These are phyloP conservation scores for Irena cyanogastra DNA, from an alignment of 2,113 vertebrate genomes.

Conservation along the genomic window DNA sequence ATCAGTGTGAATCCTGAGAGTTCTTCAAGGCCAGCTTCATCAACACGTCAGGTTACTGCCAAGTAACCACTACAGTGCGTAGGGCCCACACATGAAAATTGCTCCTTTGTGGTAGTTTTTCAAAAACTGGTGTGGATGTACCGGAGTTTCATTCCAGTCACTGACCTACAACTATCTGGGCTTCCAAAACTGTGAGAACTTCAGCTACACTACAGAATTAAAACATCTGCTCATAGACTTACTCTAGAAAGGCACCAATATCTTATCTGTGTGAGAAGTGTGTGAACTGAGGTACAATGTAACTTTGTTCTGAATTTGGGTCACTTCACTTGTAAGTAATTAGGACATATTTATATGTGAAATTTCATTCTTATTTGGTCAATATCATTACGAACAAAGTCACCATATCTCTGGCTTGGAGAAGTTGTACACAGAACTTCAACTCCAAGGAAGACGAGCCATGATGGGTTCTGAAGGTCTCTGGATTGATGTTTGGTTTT, in stretches of 20 bases:
- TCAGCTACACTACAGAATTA: not conserved
- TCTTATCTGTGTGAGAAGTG: accelerated
- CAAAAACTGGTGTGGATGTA: not conserved
- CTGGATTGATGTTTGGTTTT: not conserved
- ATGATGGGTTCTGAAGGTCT: not conserved
- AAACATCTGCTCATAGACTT: not conserved
- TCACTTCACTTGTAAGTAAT: not conserved
- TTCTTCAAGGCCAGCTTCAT: not conserved
- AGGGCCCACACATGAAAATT: accelerated
- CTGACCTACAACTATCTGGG: not conserved
- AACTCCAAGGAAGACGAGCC: not conserved
- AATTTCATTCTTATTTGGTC: not conserved
- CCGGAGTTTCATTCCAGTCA: not conserved
- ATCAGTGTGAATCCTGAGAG: not conserved
- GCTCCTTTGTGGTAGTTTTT: not conserved
- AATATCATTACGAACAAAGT: not conserved
- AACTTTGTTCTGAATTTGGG: not conserved
- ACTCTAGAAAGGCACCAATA: not conserved
- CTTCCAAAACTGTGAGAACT: not conserved
- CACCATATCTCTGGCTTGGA: not conserved
- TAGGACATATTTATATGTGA: not conserved
- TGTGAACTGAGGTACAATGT: accelerated
- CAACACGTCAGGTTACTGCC: not conserved
- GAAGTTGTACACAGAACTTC: not conserved
- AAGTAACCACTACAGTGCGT: accelerated